Evolutionary conservation across 2,113 vertebrate species (phyloP).

Genomic region (Zosterops borbonicus): DNA sequence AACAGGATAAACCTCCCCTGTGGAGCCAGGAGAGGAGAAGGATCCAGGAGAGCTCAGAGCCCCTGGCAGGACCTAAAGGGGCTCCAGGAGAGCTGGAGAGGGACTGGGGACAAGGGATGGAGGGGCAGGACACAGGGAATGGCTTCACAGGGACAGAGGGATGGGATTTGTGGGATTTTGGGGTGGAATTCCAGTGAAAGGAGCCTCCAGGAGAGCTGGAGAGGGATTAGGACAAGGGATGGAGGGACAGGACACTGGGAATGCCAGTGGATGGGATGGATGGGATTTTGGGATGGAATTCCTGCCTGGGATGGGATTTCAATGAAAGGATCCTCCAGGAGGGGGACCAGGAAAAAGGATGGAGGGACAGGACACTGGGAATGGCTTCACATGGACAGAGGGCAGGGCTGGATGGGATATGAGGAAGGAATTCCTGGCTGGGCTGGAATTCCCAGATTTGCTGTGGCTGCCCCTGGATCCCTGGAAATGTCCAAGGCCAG

Average conservation of each 20-base stretch:
- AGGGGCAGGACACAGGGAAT: background rate
- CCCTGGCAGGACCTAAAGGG: rapidly evolving
- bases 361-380: too few species aligned
- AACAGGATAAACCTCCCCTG: background rate
- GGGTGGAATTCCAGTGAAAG: background rate
- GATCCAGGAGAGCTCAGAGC: background rate
- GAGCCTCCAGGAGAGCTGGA: too few species aligned
- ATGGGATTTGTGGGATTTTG: rapidly evolving
- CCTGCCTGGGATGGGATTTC: background rate
- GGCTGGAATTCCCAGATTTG: background rate
- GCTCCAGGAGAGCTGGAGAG: background rate
- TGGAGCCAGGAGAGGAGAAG: background rate
- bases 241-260: background rate
- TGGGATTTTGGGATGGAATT: background rate
- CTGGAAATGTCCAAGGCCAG: background rate
- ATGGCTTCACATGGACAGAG: background rate
- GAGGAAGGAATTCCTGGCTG: background rate
- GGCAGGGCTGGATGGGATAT: rapidly evolving
- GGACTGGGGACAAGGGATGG: background rate
- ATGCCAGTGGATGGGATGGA: background rate
- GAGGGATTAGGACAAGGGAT: background rate
- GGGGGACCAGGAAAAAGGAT: too few species aligned
- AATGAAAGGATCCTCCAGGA: too few species aligned
- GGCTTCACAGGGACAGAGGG: background rate
- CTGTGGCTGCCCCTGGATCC: background rate